Base-by-base conservation (phyloP, 2,797 vertebrate genomes). In the Xenopus petersii region DNA sequence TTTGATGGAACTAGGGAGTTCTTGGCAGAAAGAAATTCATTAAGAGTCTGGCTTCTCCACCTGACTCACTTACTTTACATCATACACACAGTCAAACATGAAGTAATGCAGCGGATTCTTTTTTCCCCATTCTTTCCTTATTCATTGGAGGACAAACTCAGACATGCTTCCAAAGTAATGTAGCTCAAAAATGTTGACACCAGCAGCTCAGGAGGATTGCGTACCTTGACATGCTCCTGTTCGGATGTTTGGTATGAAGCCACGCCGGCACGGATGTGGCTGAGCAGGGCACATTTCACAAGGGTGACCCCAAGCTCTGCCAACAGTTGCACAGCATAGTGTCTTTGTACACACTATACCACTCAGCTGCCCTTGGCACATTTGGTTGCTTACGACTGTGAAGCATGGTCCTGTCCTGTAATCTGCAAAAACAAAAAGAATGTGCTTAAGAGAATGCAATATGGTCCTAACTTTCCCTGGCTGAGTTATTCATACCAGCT, bases 281-380 rank as follows among this genome's bases (percentile, higher is more conserved):
- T 98, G 98, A 64, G 96, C 95, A 0, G 97, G 98, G 77, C 98
- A 99, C 94, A 98, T 97, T 81, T 99, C 98, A 56, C 98, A 99
- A 26, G 98, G 98, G 84, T 99, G 98, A 82, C 98, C 98, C 98
- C 98, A 98, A 0, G 98, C 98, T 81, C 98, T 89, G 66, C 98
- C 98, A 2, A 99, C 95, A 0, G 98, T 99, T 51, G 97, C 97
- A 62, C 98, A 98, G 89, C 98, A 99, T 76, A 99, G 87, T 0
- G 95, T 96, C 87, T 99, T 99, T 11, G 98, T 99, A 90, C 98
- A 99, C 71, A 98, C 96, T 15, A 99, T 98, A 66, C 98, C 98
- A 0, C 93, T 95, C 83, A 99, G 89, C 88, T 98, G 97, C 33
- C 97, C 97, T 80, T 99, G 98, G 89, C 98, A 99, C 98, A 99